phyloP scores from a whole-genome alignment of 2,113 vertebrate genomes.

The Nannobrachium achirus region DNA sequence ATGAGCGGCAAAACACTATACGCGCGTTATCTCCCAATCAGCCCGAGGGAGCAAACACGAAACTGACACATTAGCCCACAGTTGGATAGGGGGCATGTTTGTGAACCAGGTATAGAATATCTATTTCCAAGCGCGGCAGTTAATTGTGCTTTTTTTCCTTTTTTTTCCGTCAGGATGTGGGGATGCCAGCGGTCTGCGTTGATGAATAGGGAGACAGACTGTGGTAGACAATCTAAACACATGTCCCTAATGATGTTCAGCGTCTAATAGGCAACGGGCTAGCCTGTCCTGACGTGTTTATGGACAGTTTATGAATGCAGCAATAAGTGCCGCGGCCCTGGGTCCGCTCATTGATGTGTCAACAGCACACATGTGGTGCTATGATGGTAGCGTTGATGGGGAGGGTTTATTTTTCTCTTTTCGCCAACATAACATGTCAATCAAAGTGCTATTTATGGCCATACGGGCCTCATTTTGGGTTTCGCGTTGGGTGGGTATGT shows the following conservation, averaged over 20 bases:
- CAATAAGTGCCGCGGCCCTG: conserved; percentile 4
- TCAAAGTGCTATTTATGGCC: conserved; percentile 7
- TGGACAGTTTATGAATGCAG: conserved; percentile 22
- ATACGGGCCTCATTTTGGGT: background rate
- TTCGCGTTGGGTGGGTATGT: background rate
- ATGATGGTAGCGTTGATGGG: conserved; percentile 10
- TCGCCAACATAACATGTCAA: conserved; percentile 10
- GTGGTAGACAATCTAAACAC: conserved; percentile 29
- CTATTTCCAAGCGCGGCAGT: background rate
- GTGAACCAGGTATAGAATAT: background rate
- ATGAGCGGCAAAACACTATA: conserved; percentile 14
- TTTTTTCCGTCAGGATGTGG: background rate
- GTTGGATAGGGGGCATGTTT: background rate
- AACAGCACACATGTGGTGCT: conserved; percentile 22
- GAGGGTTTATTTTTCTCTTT: background rate
- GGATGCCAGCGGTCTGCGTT: background rate
- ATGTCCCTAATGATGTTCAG: conserved; percentile 23
- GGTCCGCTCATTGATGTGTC: conserved; percentile 16
- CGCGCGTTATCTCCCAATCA: conserved; percentile 31
- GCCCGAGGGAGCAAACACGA: conserved; percentile 6
- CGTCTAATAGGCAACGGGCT: too few relatives aligned
- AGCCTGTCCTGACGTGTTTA: conserved; percentile 52
- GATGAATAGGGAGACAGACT: conserved; percentile 38
- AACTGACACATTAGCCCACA: background rate
- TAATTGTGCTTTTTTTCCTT: conserved; percentile 3